Conservation (phyloP, 2,113 vertebrate species). For the Abramis brama region DNA sequence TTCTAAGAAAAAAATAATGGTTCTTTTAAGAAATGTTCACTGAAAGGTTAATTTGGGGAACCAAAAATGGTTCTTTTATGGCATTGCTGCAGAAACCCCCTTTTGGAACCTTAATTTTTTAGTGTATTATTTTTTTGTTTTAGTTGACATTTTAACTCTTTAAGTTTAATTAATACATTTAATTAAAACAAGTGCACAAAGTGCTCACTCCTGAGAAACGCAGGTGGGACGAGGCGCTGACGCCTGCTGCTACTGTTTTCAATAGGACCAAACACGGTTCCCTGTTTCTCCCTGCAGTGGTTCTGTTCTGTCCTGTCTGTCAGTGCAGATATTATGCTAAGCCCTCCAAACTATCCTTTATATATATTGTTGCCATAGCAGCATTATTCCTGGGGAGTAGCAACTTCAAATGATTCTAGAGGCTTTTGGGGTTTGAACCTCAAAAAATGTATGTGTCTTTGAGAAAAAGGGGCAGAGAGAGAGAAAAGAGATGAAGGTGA, state of each 20-base stretch:
- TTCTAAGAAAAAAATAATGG: no score
- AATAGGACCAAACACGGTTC: constrained; percentile 34
- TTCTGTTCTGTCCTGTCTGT: constrained; percentile 38
- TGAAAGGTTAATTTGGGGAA: no score
- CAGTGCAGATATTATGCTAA: constrained; percentile 52
- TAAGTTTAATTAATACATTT: no score
- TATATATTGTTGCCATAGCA: constrained; percentile 42
- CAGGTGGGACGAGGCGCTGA: constrained; percentile 3
- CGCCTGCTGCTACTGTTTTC: constrained; percentile 48
- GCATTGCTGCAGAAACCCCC: no score
- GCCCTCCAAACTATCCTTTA: constrained; percentile 27
- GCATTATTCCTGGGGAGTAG: constrained; percentile 1
- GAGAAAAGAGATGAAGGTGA: neutral
- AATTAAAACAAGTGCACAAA: no score
- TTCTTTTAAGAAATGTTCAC: no score
- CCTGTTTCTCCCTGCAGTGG: neutral
- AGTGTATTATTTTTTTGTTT: no score
- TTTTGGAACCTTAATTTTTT: no score
- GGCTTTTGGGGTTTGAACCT: constrained; percentile 12
- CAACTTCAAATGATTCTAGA: constrained; percentile 12
- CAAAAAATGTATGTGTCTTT: constrained; percentile 13
- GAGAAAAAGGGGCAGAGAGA: neutral
- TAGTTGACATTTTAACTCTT: no score
- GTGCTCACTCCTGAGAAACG: neutral
- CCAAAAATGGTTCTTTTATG: no score